Conservation (phyloP, 2,797 vertebrate genomes). For the Hemibagrus guttatus region DNA sequence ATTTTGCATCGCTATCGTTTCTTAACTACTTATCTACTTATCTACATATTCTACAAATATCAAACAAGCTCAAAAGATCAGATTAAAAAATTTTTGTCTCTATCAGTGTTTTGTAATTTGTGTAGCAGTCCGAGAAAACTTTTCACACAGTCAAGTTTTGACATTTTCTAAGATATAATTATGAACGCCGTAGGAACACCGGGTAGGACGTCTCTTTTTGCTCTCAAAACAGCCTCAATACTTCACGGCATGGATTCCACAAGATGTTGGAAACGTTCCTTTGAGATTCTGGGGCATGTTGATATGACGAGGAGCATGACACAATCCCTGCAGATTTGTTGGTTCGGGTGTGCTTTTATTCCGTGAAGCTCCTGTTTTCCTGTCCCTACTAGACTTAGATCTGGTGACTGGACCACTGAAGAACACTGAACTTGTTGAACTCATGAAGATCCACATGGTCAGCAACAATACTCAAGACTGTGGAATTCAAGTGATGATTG, state of each 20-base stretch:
- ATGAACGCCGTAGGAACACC: not conserved
- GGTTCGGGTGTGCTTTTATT: not conserved
- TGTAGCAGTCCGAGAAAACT: not conserved
- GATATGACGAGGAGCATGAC: not conserved
- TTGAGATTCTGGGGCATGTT: not conserved
- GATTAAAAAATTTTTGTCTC: not conserved
- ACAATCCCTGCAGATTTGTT: not conserved
- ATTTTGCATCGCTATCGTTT: not conserved
- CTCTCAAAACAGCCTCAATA: not conserved
- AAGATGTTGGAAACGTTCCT: not conserved
- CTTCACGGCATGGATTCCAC: not conserved
- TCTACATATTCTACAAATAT: not conserved
- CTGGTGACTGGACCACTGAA: not conserved
- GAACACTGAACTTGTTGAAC: too few relatives aligned
- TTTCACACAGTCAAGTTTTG: not conserved
- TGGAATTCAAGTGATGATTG: too few relatives aligned
- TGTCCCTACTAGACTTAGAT: not conserved
- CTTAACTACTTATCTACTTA: not conserved
- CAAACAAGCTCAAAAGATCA: slow-evolving; percentile 4
- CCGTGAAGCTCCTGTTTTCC: not conserved
- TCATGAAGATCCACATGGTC: too few relatives aligned
- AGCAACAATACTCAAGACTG: too few relatives aligned
- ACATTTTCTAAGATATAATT: not conserved
- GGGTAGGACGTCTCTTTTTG: not conserved
- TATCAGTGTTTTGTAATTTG: not conserved